phyloP scores from a whole-genome alignment of 2,113 vertebrate species.

The Anguilla rostrata region DNA sequence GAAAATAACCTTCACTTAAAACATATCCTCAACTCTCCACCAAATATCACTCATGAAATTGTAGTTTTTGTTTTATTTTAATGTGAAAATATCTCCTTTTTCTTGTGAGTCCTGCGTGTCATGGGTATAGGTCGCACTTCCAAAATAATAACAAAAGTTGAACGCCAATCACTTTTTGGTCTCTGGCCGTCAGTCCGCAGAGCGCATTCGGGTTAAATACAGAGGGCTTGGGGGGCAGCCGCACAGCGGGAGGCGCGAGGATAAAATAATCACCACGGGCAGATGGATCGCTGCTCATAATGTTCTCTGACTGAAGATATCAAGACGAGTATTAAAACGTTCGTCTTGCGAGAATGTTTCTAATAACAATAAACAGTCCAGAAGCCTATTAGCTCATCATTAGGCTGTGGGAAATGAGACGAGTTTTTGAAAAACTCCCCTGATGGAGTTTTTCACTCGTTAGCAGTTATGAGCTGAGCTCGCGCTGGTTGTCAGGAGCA shows the following conservation, averaged over 20 bases:
- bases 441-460: constrained; percentile 11
- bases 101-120: background rate
- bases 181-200: background rate
- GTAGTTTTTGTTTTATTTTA: background rate
- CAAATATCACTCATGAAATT: background rate
- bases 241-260: background rate
- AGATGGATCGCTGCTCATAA: background rate
- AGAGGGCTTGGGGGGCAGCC: background rate
- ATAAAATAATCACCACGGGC: background rate
- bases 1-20: background rate
- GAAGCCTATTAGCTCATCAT: constrained; percentile 32
- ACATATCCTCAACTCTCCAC: background rate
- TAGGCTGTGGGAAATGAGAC: constrained; percentile 28
- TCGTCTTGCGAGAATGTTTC: constrained; percentile 9
- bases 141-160: background rate
- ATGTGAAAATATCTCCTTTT: background rate
- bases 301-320: constrained; percentile 16
- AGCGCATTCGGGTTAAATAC: background rate
- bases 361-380: constrained; percentile 15
- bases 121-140: background rate
- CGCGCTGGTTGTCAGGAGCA: constrained; percentile 2
- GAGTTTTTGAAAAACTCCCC: constrained; percentile 14
- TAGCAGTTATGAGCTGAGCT: constrained; percentile 18
- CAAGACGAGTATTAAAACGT: constrained; percentile 21
- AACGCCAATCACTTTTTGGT: constrained; percentile 1